Evolutionary conservation across 53 echinoderm and acorn worm species (phyloP).

Genomic region (Arbacia lixula): DNA sequence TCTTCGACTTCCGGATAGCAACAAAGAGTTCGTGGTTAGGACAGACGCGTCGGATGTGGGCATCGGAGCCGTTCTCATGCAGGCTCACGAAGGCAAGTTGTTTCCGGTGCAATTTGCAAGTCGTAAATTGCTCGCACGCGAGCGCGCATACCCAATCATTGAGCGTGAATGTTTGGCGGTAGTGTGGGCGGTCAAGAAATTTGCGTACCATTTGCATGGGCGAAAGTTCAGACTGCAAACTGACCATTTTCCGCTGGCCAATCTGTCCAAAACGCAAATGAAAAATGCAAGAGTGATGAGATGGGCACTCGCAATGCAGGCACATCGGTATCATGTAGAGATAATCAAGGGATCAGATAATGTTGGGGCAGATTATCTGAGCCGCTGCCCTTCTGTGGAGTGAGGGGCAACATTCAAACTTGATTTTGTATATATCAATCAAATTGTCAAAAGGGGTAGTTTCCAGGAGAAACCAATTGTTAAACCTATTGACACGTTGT

Average conservation of each 20-base stretch:
- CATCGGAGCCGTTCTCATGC: slow-evolving; percentile 43
- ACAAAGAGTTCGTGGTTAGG: too few species aligned
- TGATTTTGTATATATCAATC: neutral
- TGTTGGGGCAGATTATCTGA: slow-evolving; percentile 37
- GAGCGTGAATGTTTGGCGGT: slow-evolving; percentile 32
- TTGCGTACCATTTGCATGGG: slow-evolving; percentile 45
- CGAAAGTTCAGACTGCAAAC: slow-evolving; percentile 39
- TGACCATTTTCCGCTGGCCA: slow-evolving; percentile 31
- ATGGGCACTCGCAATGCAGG: slow-evolving; percentile 44
- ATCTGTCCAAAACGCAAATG: slow-evolving; percentile 11
- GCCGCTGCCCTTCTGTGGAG: slow-evolving; percentile 5
- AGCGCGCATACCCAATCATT: slow-evolving; percentile 36
- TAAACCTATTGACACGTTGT: neutral
- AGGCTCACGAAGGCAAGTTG: slow-evolving; percentile 28
- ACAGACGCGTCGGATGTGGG: too few species aligned
- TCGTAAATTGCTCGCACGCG: slow-evolving; percentile 35
- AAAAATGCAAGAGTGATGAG: slow-evolving; percentile 37
- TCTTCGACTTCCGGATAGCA: too few species aligned
- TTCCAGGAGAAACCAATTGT: neutral
- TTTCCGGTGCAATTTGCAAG: slow-evolving; percentile 40
- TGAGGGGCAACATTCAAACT: neutral
- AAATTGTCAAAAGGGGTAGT: slow-evolving; percentile 1
- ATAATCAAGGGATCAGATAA: slow-evolving; percentile 26
- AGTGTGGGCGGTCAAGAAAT: slow-evolving; percentile 66
- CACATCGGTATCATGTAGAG: slow-evolving; percentile 32